phyloP scores from a whole-genome alignment of 1,140 invertebrate genomes.

The Hyposmocoma kahamanoa region DNA sequence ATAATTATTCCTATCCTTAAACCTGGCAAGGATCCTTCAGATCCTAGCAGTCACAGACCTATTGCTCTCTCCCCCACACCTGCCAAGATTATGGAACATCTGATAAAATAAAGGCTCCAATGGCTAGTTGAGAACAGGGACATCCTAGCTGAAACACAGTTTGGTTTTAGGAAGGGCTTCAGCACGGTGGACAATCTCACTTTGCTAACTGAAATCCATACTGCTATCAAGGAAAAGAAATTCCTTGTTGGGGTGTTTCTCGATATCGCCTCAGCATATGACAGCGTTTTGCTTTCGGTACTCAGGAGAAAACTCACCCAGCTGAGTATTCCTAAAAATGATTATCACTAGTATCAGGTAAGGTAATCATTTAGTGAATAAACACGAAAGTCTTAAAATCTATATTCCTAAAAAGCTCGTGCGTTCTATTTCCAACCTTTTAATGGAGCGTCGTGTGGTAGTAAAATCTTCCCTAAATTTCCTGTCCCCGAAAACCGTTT shows the following conservation, averaged over 20 bases:
- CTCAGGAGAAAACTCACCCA: constrained; percentile 4
- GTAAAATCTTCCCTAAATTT: background rate
- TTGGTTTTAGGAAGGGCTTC: constrained; percentile 4
- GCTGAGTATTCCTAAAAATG: constrained; percentile 2
- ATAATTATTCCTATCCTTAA: constrained; percentile 8
- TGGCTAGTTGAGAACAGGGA: constrained; percentile 2
- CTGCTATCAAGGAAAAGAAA: constrained; percentile 3
- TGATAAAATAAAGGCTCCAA: constrained; percentile 5
- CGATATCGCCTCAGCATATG: constrained; percentile 9
- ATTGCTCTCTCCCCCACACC: constrained; percentile 4
- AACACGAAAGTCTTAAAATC: too few species aligned
- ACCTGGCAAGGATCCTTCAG: background rate
- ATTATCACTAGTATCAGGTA: too few species aligned
- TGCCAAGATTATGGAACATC: constrained; percentile 1
- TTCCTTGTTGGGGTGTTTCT: constrained; percentile 3
- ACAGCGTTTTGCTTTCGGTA: constrained; percentile 5
- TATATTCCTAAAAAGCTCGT: background rate
- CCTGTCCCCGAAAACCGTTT: background rate
- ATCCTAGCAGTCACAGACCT: background rate
- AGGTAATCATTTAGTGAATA: too few species aligned
- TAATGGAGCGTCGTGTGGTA: too few species aligned
- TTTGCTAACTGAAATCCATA: constrained; percentile 7
- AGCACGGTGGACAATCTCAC: constrained; percentile 4
- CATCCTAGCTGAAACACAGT: constrained; percentile 1
- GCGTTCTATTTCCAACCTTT: constrained; percentile 2